Percentiles rank a stretch among this genome's conserved stretches.
Evolutionary conservation across 2,113 vertebrate genomes (phyloP).

Genomic region (Cephalopterus ornatus): DNA sequence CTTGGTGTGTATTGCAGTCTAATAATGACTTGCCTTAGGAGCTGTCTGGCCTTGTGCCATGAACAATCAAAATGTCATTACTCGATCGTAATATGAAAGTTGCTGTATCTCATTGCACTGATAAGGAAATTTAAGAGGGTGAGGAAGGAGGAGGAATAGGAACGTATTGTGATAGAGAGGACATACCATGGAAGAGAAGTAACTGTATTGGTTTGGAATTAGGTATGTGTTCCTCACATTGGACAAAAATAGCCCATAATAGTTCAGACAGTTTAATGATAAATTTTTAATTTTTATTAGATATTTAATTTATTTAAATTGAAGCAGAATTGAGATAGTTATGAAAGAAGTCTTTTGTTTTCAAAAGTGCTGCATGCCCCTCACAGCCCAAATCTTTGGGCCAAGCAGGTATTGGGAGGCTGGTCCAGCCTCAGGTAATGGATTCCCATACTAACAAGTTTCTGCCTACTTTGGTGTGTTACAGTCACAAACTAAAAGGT

Average conservation of each 20-base stretch:
- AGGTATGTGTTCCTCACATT: background rate
- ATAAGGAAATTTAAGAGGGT: background rate
- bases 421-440: background rate
- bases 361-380: background rate
- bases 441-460: background rate
- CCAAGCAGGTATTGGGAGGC: background rate
- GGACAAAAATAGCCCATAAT: background rate
- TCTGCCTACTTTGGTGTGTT: background rate
- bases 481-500: background rate
- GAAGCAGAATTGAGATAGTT: background rate
- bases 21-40: slow-evolving; percentile 13
- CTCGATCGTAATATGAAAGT: background rate
- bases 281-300: background rate
- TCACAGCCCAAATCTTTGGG: background rate
- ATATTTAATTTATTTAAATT: background rate
- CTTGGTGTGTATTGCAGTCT: background rate
- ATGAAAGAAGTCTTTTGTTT: background rate
- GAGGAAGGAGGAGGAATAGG: background rate
- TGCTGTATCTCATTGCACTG: background rate
- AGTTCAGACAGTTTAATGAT: background rate
- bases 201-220: background rate
- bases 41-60: slow-evolving; percentile 22
- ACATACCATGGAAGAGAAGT: background rate
- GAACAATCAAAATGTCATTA: background rate
- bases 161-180: background rate